phyloP scores from a whole-genome alignment of 2,888 invertebrate species.

The Danaus chrysippus region DNA sequence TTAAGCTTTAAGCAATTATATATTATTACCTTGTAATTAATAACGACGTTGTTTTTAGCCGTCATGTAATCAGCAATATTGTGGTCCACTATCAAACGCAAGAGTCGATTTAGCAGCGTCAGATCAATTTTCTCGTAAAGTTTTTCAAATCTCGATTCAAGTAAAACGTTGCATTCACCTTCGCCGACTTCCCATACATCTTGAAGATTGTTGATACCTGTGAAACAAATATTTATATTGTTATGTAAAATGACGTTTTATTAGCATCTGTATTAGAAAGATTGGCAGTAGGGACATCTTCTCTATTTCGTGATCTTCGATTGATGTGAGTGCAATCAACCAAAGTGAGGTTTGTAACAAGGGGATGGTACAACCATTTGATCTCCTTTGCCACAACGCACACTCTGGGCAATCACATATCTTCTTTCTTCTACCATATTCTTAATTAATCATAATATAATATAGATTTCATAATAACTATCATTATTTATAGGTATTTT shows the following conservation, averaged over 20 bases:
- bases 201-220: constrained; percentile 96
- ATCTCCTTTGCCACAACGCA: constrained; percentile 84
- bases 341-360: constrained; percentile 85
- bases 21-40: constrained; percentile 92
- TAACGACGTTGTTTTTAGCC: constrained; percentile 99
- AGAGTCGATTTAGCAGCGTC: constrained; percentile 95
- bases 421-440: constrained; percentile 19
- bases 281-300: too few species aligned
- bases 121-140: constrained; percentile 99
- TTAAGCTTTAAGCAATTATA: neutral
- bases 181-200: constrained; percentile 99
- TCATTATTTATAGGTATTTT: neutral
- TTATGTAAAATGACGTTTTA: too few species aligned
- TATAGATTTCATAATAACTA: neutral
- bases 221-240: neutral
- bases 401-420: constrained; percentile 69
- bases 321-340: constrained; percentile 50
- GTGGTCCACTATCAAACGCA: constrained; percentile 98
- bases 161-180: constrained; percentile 98
- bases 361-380: constrained; percentile 78
- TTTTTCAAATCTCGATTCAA: constrained; percentile 98
- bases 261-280: too few species aligned
- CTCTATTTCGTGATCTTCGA: neutral
- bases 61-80: constrained; percentile 99
- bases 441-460: neutral